Evolutionary conservation across 2,888 invertebrate species (phyloP).

Genomic region (Anthoptus insignis): DNA sequence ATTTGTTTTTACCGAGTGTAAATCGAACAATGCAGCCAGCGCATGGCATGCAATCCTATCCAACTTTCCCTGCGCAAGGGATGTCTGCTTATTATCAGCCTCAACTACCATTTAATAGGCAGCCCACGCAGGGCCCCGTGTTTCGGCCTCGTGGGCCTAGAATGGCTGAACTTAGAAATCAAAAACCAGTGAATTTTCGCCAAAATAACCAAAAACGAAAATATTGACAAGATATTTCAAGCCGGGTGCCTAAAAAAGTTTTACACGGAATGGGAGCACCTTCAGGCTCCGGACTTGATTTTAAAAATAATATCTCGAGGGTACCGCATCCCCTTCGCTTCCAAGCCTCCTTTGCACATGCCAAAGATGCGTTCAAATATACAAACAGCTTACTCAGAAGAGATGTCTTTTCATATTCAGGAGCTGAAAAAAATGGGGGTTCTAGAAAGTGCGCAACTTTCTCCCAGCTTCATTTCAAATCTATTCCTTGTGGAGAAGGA

Average conservation of each 20-base stretch:
- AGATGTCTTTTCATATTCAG: not conserved
- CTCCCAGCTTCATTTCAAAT: constrained; percentile 21
- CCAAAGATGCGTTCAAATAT: not conserved
- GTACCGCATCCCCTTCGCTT: constrained; percentile 27
- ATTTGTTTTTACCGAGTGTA: no score
- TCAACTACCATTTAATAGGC: no score
- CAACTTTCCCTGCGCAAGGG: no score
- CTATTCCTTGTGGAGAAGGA: constrained; percentile 17
- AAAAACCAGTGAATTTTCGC: no score
- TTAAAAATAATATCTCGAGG: constrained; percentile 27
- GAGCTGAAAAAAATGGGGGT: not conserved
- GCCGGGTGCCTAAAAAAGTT: not conserved
- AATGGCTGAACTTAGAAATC: no score
- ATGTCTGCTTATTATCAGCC: no score
- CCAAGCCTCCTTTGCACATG: constrained; percentile 12
- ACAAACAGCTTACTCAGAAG: not conserved
- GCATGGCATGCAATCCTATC: no score
- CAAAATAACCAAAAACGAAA: not conserved
- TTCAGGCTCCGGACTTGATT: not conserved
- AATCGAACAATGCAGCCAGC: no score
- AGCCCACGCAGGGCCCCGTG: no score
- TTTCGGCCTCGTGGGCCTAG: no score
- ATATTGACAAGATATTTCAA: not conserved
- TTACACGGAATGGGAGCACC: not conserved
- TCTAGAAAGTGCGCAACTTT: not conserved